Evolutionary conservation across 2,888 invertebrate genomes (phyloP), one percentile per base, ranked within the genome.

Genomic region (Aphidoletes aphidimyza): DNA sequence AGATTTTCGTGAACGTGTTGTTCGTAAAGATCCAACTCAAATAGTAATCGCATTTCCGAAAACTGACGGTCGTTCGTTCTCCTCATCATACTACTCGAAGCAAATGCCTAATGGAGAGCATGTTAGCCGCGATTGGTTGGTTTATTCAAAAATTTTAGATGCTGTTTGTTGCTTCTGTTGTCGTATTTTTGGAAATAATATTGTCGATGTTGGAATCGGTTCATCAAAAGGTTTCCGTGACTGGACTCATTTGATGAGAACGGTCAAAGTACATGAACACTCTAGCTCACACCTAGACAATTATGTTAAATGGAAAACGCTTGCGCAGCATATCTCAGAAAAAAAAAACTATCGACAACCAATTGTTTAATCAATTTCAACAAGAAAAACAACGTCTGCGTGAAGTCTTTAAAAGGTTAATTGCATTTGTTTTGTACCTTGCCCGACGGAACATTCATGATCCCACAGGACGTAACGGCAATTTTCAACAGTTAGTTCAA

Each of bases 131-230:
- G 59, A 59, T 26, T 59, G 59, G 59, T 26, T 59, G 30, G 30
- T 30, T 59, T 59, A 59, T 59, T 59, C 59, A 8, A 59, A 59
- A 59, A 26, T 30, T 9, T 30, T 59, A 6, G 59, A 59, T 59
- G 59, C 59, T 59, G 30, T 59, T 30, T 14, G 14, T 26, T 59
- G 59, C 30, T 59, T 59, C 26, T 59, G 59, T 59, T 59, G 59
- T 14, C 30, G 22, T 8, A 30, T 26, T 5, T 59, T 59, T 14
- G 59, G 14, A 30, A 22, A 22, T 11, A 59, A 26, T 11, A 14
- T 11, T 5, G 26, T 11, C 26, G 26, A 30, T 22, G 30, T 8
- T 30, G 59, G 59, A 26, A 26, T 59, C 5, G 5, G 8, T 30
- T 26, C 59, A 30, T 11, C 22, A 11, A 30, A 59, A 11, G 59